phyloP scores from a whole-genome alignment of 2,113 vertebrate genomes.

The Halichoeres trimaculatus region DNA sequence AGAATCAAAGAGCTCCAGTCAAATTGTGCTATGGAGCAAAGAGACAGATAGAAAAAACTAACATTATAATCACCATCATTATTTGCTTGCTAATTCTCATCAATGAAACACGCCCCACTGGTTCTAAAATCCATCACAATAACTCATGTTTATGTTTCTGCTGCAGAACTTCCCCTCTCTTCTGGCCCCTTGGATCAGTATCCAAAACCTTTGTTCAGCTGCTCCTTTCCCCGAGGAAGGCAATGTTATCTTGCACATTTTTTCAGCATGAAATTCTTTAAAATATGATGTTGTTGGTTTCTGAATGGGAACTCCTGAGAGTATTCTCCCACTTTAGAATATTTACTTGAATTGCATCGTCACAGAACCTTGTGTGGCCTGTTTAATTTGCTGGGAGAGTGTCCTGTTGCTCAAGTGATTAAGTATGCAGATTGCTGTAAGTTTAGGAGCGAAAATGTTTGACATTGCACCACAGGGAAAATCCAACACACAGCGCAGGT shows the following conservation, averaged over 20 bases:
- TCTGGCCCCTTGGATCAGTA: constrained; percentile 1
- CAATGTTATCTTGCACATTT: neutral
- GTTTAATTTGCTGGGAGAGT: neutral
- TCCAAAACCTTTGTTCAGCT: constrained; percentile 10
- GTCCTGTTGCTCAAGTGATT: neutral
- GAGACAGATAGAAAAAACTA: neutral
- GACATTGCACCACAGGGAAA: neutral
- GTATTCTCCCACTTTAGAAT: neutral
- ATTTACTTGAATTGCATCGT: neutral
- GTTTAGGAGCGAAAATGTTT: neutral
- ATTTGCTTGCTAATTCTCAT: neutral
- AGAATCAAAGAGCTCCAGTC: neutral
- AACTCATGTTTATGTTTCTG: neutral
- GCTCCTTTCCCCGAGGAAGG: neutral
- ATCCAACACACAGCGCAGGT: neutral
- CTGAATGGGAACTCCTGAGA: neutral
- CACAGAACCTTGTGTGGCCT: neutral
- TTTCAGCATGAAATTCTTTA: neutral
- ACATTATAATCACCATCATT: neutral
- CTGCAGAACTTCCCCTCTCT: neutral
- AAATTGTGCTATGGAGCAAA: neutral
- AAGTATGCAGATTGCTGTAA: neutral
- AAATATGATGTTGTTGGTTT: neutral
- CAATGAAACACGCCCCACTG: neutral
- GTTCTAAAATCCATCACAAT: neutral